Evolutionary conservation across 1,140 invertebrate species (phyloP), one percentile per base, ranked within the genome.

Genomic region (Phthorimaea operculella): DNA sequence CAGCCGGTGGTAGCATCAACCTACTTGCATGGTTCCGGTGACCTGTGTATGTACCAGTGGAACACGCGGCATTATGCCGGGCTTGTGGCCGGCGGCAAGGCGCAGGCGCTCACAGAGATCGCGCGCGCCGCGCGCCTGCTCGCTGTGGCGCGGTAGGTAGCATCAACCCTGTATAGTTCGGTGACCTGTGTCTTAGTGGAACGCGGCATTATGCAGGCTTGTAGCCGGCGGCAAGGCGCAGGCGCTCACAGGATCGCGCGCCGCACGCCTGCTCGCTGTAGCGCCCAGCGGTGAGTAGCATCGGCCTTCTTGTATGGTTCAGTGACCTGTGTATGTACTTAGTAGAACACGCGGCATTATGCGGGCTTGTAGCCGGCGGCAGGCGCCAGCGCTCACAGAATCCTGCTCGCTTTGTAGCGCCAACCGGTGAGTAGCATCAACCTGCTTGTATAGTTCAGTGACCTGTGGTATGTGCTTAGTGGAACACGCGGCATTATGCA

Each of bases 21-120:
- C n/a, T n/a, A 45, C 48, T 7, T 21, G n/a, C 16, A 4, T 52
- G n/a, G n/a, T 11, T 11, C 18, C 1, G 2, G 6, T n/a, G n/a
- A n/a, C n/a, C n/a, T n/a, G n/a, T n/a, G n/a, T n/a, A n/a, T n/a
- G n/a, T n/a, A n/a, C n/a, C n/a, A 33, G 83, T 98, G 60, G 97
- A 99, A 76, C 96, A 99, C 83, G 98, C 98, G 71, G 94, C 97
- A 36, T 96, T 98, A 93, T 98, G 97, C 78, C n/a, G 90, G 95
- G 39, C 90, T 99, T 56, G 96, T 98, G 14, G 98, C 97, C 90
- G 97, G 97, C 44, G 97, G 98, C 74, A 97, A 98, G 86, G 92
- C 94, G 36, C 72, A 87, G 94, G 61, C 88, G 94, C 59, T 90
- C 90, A 51, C 90, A 90, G 55, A 96, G 97, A 85, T 91, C 90